Conservation (phyloP, 2,888 invertebrate genomes). For the Tupiocoris notatus region DNA sequence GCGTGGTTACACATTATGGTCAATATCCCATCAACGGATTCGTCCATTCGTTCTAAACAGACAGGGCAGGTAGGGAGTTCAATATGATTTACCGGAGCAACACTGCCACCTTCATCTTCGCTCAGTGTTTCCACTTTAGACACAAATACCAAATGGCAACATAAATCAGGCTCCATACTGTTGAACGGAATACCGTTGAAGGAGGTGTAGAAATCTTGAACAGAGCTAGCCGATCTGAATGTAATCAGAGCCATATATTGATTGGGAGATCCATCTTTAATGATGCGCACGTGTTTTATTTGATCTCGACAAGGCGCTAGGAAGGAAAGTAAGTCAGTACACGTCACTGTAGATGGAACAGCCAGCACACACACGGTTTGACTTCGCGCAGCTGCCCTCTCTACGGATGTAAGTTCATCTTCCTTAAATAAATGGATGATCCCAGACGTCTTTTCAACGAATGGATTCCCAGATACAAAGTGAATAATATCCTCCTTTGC, state of each 20-base stretch:
- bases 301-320: conserved; percentile 89
- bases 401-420: conserved; percentile 71
- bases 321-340: conserved; percentile 90
- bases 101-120: conserved; percentile 66
- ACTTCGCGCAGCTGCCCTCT: conserved; percentile 66
- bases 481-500: conserved; percentile 43
- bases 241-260: conserved; percentile 97
- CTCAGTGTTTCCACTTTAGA: conserved; percentile 82
- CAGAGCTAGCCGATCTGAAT: conserved; percentile 69
- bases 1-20: conserved; percentile 98
- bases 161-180: conserved; percentile 83
- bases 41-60: conserved; percentile 96
- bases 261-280: conserved; percentile 86
- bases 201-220: conserved; percentile 87
- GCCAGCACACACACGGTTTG: conserved; percentile 84
- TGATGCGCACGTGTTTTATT: conserved; percentile 86
- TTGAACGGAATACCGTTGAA: conserved; percentile 94
- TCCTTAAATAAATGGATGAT: conserved; percentile 96
- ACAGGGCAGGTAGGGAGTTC: conserved; percentile 97
- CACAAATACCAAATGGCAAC: conserved; percentile 95
- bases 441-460: conserved; percentile 94
- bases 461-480: conserved; percentile 86
- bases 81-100: conserved; percentile 75
- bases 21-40: conserved; percentile 94
- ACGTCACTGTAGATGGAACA: conserved; percentile 86